Base-by-base conservation (phyloP, 1,140 invertebrate species). In the honey bee (Apis mellifera) region DNA sequence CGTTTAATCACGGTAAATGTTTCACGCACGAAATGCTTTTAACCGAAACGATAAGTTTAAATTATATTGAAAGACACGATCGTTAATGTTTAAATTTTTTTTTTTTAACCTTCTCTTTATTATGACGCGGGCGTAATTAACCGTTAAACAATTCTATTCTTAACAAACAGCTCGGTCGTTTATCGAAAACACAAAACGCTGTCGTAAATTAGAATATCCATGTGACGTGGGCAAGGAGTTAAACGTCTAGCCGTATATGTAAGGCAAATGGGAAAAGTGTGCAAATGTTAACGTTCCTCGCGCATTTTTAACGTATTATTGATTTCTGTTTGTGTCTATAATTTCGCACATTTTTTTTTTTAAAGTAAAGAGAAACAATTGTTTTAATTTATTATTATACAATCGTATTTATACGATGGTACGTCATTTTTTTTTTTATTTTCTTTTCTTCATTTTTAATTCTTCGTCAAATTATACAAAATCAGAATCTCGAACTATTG, bases 161-260 rank as follows among this genome's bases (percentile, higher is more conserved):
- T 12, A 64, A 48, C 55, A 32, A 60, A 71, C 60, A n/a, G 21
- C 19, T 17, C 12, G 32, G 55, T 55, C 55, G 73, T 82, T 76
- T 50, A 82, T 82, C 71, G 79, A 76, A 82, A 82, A 59, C 48
- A 71, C 62, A 19, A 75, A 66, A 66, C 71, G n/a, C 26, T 54
- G 48, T 2, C 55, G 55, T 82, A 76, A 82, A 82, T 82, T 76
- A 76, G 54, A 81, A 75, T 73, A 79, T 90, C 90, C 87, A 89
- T 91, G 90, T 88, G 90, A 90, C 89, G 91, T 87, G 86, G 90
- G 90, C 89, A 91, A 92, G 91, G 90, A 91, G 91, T 84, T 87
- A 87, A 87, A 89, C 85, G 89, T 89, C 84, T 89, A 88, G 89
- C 84, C 84, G 84, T 84, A 80, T 70, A 79, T 71, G 73, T 59